These are phyloP conservation scores for Leucania comma DNA, from an alignment of 2,888 invertebrate species.

Conservation along the genomic window DNA sequence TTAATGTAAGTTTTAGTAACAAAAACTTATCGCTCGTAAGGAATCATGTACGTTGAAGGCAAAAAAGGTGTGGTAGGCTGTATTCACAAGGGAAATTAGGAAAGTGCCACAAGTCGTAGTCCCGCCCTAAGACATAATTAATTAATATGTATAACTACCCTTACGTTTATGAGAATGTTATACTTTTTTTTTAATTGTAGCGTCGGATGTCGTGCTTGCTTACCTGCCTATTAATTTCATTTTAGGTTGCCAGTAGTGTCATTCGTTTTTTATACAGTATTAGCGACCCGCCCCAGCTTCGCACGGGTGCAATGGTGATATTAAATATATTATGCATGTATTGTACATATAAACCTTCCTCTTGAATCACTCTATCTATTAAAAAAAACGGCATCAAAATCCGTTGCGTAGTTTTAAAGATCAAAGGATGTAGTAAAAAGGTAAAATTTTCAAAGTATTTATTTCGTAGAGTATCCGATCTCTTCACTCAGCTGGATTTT, in stretches of 20 bases:
- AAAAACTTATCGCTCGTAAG: constrained; percentile 67
- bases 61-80: constrained; percentile 83
- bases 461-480: not conserved
- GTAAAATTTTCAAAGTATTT: not conserved
- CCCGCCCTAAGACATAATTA: constrained; percentile 88
- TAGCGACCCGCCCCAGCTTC: too few relatives aligned
- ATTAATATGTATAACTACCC: constrained; percentile 75
- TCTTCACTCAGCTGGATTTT: not conserved
- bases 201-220: constrained; percentile 17
- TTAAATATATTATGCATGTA: too few relatives aligned
- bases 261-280: not conserved
- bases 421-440: not conserved
- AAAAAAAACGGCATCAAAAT: too few relatives aligned
- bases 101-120: constrained; percentile 80
- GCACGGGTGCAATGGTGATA: too few relatives aligned
- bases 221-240: constrained; percentile 27
- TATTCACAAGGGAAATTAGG: constrained; percentile 86
- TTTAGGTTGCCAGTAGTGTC: not conserved
- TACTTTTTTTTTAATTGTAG: constrained; percentile 30
- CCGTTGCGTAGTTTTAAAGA: too few relatives aligned
- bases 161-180: constrained; percentile 52
- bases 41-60: constrained; percentile 69
- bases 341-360: too few relatives aligned
- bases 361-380: too few relatives aligned
- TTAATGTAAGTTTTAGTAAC: constrained; percentile 39